A percentile compares a stretch with the other conserved stretches of the same genome.
These are phyloP conservation scores for Sebastes ruberrimus DNA, from an alignment of 2,797 vertebrate genomes.

Conservation along the genomic window DNA sequence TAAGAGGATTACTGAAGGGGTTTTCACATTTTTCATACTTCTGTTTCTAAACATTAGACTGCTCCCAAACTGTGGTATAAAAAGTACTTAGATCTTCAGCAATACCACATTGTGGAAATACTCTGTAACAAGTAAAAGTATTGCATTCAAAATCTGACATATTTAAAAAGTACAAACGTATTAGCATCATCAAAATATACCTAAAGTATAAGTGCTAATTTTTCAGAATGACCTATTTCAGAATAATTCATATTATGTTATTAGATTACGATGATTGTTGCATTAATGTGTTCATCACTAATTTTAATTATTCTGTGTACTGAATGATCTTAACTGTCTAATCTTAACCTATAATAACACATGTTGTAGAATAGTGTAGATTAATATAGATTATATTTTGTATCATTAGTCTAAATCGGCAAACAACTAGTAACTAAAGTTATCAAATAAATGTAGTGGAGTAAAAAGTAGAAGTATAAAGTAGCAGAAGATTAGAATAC, in stretches of 20 bases:
- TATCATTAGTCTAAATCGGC: not conserved
- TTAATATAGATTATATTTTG: not conserved
- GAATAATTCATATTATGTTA: not conserved
- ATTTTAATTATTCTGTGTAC: no score
- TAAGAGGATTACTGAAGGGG: not conserved
- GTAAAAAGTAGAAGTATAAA: not conserved
- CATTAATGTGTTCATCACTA: no score
- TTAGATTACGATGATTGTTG: not conserved
- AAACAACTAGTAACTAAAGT: not conserved
- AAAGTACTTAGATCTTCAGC: not conserved
- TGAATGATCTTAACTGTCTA: no score
- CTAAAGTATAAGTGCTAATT: not conserved
- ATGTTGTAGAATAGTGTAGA: no score
- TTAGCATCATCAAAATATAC: not conserved
- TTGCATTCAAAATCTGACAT: not conserved
- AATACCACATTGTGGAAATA: not conserved
- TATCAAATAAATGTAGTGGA: not conserved
- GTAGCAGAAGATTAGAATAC: no score
- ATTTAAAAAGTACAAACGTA: not conserved
- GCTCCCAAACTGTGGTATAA: not conserved
- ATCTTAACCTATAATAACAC: no score
- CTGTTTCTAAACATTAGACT: not conserved
- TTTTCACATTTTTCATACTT: not conserved
- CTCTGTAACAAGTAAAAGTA: not conserved
- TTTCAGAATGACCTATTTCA: not conserved